Percentiles rank a stretch among this genome's conserved stretches.
Conservation (phyloP, 1,140 invertebrate genomes). For the Drosophila hydei region DNA sequence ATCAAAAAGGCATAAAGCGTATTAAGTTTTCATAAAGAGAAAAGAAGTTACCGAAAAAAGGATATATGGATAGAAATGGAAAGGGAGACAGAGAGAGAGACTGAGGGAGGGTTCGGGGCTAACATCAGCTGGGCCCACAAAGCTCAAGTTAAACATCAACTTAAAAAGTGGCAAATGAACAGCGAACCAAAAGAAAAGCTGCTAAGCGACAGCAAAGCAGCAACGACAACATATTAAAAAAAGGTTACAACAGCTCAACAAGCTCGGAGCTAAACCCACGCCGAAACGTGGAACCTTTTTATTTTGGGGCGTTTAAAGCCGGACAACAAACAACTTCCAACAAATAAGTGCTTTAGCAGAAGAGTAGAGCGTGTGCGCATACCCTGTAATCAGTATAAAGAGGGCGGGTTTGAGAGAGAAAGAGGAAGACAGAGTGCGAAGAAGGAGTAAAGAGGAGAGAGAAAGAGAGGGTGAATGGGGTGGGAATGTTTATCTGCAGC, state of each 20-base stretch:
- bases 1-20: conserved; percentile 27
- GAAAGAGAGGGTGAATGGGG: too few species aligned
- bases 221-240: conserved; percentile 1
- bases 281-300: conserved; percentile 13
- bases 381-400: not conserved
- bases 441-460: too few species aligned
- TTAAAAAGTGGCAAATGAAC: conserved; percentile 39
- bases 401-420: not conserved
- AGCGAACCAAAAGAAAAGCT: conserved; percentile 21
- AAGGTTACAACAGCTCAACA: conserved; percentile 18
- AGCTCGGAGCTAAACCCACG: not conserved
- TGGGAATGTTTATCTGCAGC: too few species aligned
- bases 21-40: conserved; percentile 23
- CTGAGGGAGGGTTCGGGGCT: not conserved
- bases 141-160: conserved; percentile 45
- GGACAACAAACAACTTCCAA: not conserved
- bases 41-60: too few species aligned
- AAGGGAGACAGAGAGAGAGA: not conserved
- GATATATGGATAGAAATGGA: not conserved
- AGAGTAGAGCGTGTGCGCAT: not conserved
- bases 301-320: not conserved
- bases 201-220: conserved; percentile 8
- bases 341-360: not conserved
- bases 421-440: too few species aligned
- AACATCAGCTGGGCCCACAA: conserved; percentile 9